Evolutionary conservation across 2,888 invertebrate species (phyloP), one percentile per base, ranked within the genome.

Genomic region (Parnassius mnemosyne): DNA sequence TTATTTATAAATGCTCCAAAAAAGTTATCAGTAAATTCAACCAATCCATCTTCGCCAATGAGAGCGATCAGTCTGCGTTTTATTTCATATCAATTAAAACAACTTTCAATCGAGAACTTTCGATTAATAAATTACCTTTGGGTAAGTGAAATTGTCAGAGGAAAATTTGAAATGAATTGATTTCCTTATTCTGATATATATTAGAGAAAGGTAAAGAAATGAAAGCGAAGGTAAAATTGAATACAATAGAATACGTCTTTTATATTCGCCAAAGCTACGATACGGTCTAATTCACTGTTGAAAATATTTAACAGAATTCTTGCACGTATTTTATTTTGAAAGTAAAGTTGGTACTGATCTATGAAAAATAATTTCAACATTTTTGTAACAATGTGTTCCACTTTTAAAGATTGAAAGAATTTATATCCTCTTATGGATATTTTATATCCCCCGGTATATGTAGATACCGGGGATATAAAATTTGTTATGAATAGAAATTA

Each of bases 61-160:
- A 20, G 43, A 9, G 34, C 34, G 7, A 12, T 42, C 57, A 13
- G 16, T 49, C 41, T 13, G 13, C 43, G 20, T 13, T 16, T 10
- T 16, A 3, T 43, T 54, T 13, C 12, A 13, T 57, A 16, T 50
- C 50, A 50, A 42, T 41, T 34, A 34, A 34, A 13, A 13, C 42
- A 16, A n/a, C 49, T 13, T 41, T 57, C 41, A 50, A 57, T 34
- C 41, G 49, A 49, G 42, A 50, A 49, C 50, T 50, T 55, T 55
- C n/a, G 55, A 47, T 46, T 53, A 12, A 34, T 34, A 46, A 47
- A 55, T 47, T 12, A 55, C 46, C 46, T 20, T 47, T 25, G 10
- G 1, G 9, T 25, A 34, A 12, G 25, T 3, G 25, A 47, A 25
- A 55, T 55, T 12, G 46, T n/a, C 7, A 5, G 46, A 12, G 55